Percentiles rank a stretch among this genome's conserved stretches.
Evolutionary conservation across 2,888 invertebrate species (phyloP).

Genomic region (Parelbella ahira): DNA sequence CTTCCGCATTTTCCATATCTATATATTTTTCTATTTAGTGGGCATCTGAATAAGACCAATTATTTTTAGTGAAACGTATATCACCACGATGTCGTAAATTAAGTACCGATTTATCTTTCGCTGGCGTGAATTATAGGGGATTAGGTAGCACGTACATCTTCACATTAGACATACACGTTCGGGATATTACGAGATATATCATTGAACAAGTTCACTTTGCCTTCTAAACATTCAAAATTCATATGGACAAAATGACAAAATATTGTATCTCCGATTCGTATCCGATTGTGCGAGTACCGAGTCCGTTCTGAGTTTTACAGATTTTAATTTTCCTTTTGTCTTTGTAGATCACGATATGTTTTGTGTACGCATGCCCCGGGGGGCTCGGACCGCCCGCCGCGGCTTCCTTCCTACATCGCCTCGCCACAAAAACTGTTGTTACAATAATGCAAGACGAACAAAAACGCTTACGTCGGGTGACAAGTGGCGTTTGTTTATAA

Average conservation of each 20-base stretch:
- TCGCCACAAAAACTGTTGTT: conserved; percentile 73
- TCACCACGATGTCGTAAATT: conserved; percentile 21
- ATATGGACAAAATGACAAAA: conserved; percentile 7
- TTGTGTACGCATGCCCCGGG: conserved; percentile 73
- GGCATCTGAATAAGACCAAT: no score
- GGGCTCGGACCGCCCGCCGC: conserved; percentile 71
- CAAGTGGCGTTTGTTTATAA: conserved; percentile 76
- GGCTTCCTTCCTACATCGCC: conserved; percentile 76
- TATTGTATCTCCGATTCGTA: conserved; percentile 18
- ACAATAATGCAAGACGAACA: conserved; percentile 73
- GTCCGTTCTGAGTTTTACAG: conserved; percentile 41
- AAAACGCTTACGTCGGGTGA: conserved; percentile 76
- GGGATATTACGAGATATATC: conserved; percentile 8
- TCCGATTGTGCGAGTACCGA: conserved; percentile 23
- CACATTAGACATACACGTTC: conserved; percentile 6
- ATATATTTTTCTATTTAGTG: no score
- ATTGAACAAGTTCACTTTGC: conserved; percentile 1
- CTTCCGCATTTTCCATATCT: no score
- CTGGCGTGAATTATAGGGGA: conserved; percentile 24
- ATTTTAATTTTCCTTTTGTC: conserved; percentile 78
- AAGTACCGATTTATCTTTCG: conserved; percentile 22
- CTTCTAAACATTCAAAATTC: background rate
- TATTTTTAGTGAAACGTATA: conserved; percentile 20
- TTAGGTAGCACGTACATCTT: conserved; percentile 24
- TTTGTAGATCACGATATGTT: conserved; percentile 79